A percentile compares a stretch with the other conserved stretches of the same genome.
Conservation (phyloP, 2,888 invertebrate species). For the Antheraea yamamai region DNA sequence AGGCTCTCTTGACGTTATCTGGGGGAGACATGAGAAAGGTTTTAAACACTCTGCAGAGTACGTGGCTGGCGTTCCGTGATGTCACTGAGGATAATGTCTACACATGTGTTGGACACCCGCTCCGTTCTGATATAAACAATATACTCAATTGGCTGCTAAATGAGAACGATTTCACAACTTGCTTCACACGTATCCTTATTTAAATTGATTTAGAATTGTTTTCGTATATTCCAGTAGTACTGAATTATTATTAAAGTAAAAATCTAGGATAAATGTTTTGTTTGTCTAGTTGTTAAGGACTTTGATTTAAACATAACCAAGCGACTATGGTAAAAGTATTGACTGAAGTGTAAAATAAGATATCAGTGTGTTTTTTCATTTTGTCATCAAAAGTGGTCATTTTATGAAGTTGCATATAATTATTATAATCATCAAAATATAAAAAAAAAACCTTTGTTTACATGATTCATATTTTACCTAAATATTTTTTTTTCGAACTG, state of each 20-base stretch:
- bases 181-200: slow-evolving; percentile 90
- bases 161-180: slow-evolving; percentile 87
- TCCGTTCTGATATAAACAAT: slow-evolving; percentile 92
- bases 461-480: too few relatives aligned
- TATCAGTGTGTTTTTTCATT: too few relatives aligned
- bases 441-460: too few relatives aligned
- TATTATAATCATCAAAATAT: too few relatives aligned
- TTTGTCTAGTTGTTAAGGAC: too few relatives aligned
- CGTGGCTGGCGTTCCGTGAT: slow-evolving; percentile 94
- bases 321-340: too few relatives aligned
- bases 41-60: slow-evolving; percentile 97
- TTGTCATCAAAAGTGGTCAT: too few relatives aligned
- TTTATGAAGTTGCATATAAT: too few relatives aligned
- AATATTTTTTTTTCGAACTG: too few relatives aligned
- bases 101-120: slow-evolving; percentile 97
- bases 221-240: neutral
- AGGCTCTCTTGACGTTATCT: slow-evolving; percentile 93
- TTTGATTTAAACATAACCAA: too few relatives aligned
- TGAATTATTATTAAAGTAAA: neutral
- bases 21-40: slow-evolving; percentile 99
- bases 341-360: too few relatives aligned
- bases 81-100: slow-evolving; percentile 96
- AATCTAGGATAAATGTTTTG: neutral
- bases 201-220: neutral
- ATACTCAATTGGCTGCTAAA: slow-evolving; percentile 94